These are phyloP conservation scores for Euschistus heros DNA, from an alignment of 1,140 invertebrate species.

Conservation along the genomic window DNA sequence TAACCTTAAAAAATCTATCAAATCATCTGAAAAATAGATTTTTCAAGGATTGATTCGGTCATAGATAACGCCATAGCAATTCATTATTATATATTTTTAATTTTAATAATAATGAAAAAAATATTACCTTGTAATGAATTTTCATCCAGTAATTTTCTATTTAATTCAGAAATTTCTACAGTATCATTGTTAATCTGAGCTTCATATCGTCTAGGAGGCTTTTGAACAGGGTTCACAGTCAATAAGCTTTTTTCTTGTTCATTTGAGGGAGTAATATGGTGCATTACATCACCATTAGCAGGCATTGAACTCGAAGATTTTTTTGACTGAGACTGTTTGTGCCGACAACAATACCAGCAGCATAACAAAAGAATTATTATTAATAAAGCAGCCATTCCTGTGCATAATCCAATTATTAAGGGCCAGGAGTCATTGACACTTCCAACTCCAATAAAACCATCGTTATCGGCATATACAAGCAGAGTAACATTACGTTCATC, in stretches of 20 bases:
- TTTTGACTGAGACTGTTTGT: conserved; percentile 40
- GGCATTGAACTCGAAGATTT: conserved; percentile 26
- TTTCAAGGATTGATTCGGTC: too few relatives aligned
- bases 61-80: too few relatives aligned
- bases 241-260: conserved; percentile 62
- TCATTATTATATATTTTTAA: not conserved
- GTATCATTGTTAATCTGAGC: conserved; percentile 42
- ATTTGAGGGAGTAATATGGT: conserved; percentile 24
- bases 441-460: conserved; percentile 24
- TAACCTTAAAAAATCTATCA: too few relatives aligned
- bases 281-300: conserved; percentile 32
- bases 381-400: conserved; percentile 35
- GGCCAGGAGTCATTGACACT: conserved; percentile 37
- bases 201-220: conserved; percentile 60
- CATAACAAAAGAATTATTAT: conserved; percentile 51
- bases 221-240: conserved; percentile 67
- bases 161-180: conserved; percentile 66
- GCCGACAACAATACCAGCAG: conserved; percentile 52
- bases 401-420: conserved; percentile 37
- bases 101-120: not conserved
- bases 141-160: conserved; percentile 61
- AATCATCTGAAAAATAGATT: too few relatives aligned
- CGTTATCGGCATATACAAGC: conserved; percentile 39
- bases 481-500: conserved; percentile 63
- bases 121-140: conserved; percentile 55